A percentile compares a stretch with the other conserved stretches of the same genome.
Evolutionary conservation across 2,113 vertebrate genomes (phyloP).

Genomic region (Phalacrocorax aristotelis): DNA sequence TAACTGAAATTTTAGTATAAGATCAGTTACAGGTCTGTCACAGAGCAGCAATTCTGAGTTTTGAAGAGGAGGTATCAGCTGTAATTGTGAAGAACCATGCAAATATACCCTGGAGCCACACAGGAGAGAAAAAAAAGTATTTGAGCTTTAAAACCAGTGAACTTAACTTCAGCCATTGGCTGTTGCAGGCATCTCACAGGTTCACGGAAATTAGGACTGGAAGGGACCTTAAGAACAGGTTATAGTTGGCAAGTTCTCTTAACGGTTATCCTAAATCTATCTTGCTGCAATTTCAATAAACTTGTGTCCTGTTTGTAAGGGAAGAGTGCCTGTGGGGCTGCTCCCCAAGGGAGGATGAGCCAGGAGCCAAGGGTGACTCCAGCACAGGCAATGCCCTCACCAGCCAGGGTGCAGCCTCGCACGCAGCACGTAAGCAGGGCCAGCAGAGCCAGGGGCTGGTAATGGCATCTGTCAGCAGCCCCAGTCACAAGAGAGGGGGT

Average conservation of each 20-base stretch:
- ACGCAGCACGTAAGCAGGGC: fast-evolving
- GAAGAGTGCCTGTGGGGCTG: not conserved
- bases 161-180: not conserved
- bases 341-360: not conserved
- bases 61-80: constrained; percentile 2
- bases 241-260: not conserved
- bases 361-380: not conserved
- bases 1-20: not conserved
- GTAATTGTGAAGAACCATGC: not conserved
- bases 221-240: not conserved
- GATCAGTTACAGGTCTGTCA: not conserved
- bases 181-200: not conserved
- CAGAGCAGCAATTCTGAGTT: not conserved
- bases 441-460: not conserved
- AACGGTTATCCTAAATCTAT: not conserved
- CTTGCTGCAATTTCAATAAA: not conserved
- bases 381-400: not conserved
- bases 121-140: not conserved
- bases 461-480: not conserved
- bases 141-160: not conserved
- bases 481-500: not conserved
- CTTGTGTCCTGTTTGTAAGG: not conserved
- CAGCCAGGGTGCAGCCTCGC: not conserved
- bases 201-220: not conserved
- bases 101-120: not conserved